phyloP scores from a whole-genome alignment of 2,888 invertebrate species.

The Tinea semifulvella region DNA sequence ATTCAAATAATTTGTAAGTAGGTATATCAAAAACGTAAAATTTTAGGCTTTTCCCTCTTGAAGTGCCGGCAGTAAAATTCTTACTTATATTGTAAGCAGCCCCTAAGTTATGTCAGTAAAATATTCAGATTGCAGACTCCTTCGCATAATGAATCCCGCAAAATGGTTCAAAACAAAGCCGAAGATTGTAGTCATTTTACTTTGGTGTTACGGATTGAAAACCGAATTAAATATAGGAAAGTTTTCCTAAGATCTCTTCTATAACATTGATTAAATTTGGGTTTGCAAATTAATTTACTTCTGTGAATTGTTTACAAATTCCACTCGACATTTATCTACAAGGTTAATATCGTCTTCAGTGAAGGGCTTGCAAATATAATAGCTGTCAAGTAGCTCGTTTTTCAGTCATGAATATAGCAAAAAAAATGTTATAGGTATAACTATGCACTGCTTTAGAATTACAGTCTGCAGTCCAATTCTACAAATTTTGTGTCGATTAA shows the following conservation, averaged over 20 bases:
- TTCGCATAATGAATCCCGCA: neutral
- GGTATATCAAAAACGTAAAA: no score
- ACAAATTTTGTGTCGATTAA: no score
- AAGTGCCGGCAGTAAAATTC: no score
- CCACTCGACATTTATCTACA: neutral
- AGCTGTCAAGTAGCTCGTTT: no score
- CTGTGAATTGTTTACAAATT: constrained; percentile 2
- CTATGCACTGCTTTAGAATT: no score
- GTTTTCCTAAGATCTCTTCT: neutral
- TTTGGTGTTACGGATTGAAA: constrained; percentile 7
- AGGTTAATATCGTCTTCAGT: neutral
- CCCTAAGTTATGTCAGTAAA: neutral
- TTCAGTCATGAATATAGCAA: no score
- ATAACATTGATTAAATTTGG: constrained; percentile 11
- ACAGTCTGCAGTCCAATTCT: no score
- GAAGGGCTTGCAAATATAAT: neutral
- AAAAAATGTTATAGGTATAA: no score
- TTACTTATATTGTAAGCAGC: no score
- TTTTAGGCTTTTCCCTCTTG: no score
- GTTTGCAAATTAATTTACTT: constrained; percentile 8
- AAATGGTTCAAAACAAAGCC: constrained; percentile 4
- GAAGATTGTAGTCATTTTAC: neutral
- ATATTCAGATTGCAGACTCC: neutral
- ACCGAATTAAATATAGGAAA: neutral
- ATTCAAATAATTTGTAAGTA: no score